Conservation (phyloP, 2,888 invertebrate genomes). For the Polymixis flavicincta region DNA sequence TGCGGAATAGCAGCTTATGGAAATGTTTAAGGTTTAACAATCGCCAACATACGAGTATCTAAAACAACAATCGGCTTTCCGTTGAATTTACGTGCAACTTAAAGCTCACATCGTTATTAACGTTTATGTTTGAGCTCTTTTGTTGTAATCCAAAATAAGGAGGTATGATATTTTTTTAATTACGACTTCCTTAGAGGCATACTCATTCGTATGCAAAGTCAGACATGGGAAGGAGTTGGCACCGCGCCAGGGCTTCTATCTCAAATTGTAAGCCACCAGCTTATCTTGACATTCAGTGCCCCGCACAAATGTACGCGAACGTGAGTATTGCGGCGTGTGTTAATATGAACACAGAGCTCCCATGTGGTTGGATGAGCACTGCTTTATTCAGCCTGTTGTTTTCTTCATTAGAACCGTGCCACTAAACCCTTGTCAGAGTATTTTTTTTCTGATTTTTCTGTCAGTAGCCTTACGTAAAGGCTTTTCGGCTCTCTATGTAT, state of each 20-base stretch:
- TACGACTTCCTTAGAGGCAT: slow-evolving; percentile 61
- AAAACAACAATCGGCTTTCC: neutral
- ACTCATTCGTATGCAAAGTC: slow-evolving; percentile 71
- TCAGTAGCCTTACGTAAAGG: slow-evolving; percentile 34
- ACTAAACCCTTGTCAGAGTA: slow-evolving; percentile 68
- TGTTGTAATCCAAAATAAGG: slow-evolving; percentile 8
- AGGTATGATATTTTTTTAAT: slow-evolving; percentile 71
- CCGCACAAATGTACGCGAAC: slow-evolving; percentile 62
- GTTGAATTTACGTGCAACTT: neutral
- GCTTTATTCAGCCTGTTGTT: slow-evolving; percentile 79
- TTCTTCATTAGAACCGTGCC: slow-evolving; percentile 78
- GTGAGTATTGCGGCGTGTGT: slow-evolving; percentile 58
- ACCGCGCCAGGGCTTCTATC: slow-evolving; percentile 77
- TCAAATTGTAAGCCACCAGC: slow-evolving; percentile 78
- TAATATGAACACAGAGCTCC: slow-evolving; percentile 70
- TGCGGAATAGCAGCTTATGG: neutral
- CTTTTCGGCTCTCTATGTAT: slow-evolving; percentile 28
- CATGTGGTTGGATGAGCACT: slow-evolving; percentile 67
- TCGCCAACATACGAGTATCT: neutral
- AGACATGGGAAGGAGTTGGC: slow-evolving; percentile 79
- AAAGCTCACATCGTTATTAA: neutral
- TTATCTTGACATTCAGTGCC: slow-evolving; percentile 71
- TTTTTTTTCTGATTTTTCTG: slow-evolving; percentile 59
- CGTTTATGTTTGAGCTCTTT: neutral
- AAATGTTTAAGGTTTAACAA: neutral